Conservation (phyloP, 2,113 vertebrate genomes). For the Tretioscincus oriximinensis region DNA sequence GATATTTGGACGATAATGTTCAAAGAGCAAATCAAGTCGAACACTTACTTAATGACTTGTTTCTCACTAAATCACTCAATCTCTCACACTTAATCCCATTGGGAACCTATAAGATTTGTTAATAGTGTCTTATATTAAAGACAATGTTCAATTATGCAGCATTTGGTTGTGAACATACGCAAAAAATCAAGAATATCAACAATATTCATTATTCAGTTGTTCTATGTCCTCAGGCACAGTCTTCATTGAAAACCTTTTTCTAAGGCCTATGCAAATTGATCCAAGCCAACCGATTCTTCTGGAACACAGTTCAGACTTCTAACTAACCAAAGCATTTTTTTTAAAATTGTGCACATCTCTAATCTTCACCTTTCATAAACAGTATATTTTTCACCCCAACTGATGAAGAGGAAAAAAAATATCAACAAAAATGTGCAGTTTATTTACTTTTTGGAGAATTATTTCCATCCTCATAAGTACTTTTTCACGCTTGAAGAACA, state of each 20-base stretch:
- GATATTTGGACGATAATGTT: neutral
- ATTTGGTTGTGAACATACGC: no score
- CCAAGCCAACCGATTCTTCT: neutral
- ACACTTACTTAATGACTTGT: neutral
- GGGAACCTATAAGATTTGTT: neutral
- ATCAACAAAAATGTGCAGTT: no score
- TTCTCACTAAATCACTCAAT: constrained; percentile 16
- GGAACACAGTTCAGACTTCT: no score
- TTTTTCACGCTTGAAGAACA: neutral
- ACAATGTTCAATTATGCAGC: neutral
- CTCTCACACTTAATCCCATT: neutral
- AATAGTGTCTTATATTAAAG: neutral
- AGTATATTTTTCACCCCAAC: no score
- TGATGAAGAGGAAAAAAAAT: no score
- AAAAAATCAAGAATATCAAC: no score
- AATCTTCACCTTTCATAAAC: no score
- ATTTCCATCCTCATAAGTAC: neutral
- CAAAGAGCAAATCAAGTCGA: neutral
- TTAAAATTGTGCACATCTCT: no score
- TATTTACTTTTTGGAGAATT: neutral
- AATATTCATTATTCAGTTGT: no score
- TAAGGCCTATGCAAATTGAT: neutral
- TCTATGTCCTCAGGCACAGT: neutral
- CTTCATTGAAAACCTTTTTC: neutral
- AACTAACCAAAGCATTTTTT: no score